Conservation (phyloP, 2,113 vertebrate species). For the Pedetes capensis region DNA sequence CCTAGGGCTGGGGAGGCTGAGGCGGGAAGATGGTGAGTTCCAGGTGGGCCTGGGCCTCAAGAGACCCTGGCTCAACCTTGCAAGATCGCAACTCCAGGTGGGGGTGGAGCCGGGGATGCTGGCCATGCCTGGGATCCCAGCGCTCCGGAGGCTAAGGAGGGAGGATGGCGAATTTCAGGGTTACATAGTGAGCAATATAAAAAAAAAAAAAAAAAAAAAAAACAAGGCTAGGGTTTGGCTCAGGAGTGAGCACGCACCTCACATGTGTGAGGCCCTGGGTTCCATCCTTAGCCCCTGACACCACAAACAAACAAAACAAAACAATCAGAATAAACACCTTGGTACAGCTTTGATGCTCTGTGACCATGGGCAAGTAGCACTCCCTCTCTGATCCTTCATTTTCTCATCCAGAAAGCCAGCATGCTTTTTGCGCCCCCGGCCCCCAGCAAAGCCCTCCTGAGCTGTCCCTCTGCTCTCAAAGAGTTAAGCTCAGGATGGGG, state of each 20-base stretch:
- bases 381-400: not conserved
- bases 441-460: not conserved
- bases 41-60: not conserved
- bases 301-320: not conserved
- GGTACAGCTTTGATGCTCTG: accelerated
- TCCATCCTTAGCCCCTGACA: too few species aligned
- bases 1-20: not conserved
- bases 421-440: accelerated
- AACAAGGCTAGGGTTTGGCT: not conserved
- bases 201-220: too few species aligned
- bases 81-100: too few species aligned
- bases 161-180: too few species aligned
- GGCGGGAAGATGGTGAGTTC: not conserved
- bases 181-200: too few species aligned
- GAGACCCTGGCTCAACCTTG: not conserved
- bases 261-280: too few species aligned
- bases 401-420: not conserved
- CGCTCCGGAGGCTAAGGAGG: too few species aligned
- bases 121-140: too few species aligned
- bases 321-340: too few species aligned
- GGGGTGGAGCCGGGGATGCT: too few species aligned
- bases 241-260: not conserved
- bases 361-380: accelerated
- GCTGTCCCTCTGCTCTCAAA: not conserved
- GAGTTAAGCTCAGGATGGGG: not conserved